Conservation (phyloP, 1,140 invertebrate species). For the Epicauta chinensis region DNA sequence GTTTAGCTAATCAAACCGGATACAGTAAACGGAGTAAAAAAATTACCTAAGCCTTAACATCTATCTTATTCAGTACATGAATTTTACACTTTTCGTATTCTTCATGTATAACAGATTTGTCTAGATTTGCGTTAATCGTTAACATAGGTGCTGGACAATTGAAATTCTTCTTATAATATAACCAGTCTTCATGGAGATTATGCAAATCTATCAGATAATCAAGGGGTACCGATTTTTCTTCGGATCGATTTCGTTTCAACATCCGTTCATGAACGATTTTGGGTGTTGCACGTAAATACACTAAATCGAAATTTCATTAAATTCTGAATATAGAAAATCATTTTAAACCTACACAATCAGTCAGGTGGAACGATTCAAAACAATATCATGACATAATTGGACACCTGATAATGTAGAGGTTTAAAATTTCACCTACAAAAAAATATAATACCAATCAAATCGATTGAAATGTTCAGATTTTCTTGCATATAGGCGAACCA, state of each 20-base stretch:
- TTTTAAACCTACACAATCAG: too few species aligned
- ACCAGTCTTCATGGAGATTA: slow-evolving; percentile 80
- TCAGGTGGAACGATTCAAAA: too few species aligned
- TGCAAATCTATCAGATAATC: slow-evolving; percentile 73
- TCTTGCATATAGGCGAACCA: slow-evolving; percentile 79
- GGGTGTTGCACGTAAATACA: slow-evolving; percentile 79
- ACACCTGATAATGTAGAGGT: too few species aligned
- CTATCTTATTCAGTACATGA: slow-evolving; percentile 34
- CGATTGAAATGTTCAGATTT: slow-evolving; percentile 62
- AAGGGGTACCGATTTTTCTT: slow-evolving; percentile 69
- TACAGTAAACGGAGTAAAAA: too few species aligned
- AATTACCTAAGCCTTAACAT: slow-evolving; percentile 2
- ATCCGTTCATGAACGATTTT: slow-evolving; percentile 77
- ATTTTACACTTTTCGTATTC: slow-evolving; percentile 55
- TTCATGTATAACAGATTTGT: slow-evolving; percentile 51
- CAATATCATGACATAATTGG: too few species aligned
- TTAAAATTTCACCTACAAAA: too few species aligned
- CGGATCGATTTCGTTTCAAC: slow-evolving; percentile 64
- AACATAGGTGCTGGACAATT: slow-evolving; percentile 54
- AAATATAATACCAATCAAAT: slow-evolving; percentile 66
- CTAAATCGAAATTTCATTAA: slow-evolving; percentile 46
- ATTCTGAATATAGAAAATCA: too few species aligned
- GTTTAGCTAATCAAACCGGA: too few species aligned
- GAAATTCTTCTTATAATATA: slow-evolving; percentile 51
- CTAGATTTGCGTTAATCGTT: slow-evolving; percentile 55